A percentile compares a stretch with the other conserved stretches of the same genome.
phyloP scores from a whole-genome alignment of 2,888 invertebrate species.

The Cenopis cana region DNA sequence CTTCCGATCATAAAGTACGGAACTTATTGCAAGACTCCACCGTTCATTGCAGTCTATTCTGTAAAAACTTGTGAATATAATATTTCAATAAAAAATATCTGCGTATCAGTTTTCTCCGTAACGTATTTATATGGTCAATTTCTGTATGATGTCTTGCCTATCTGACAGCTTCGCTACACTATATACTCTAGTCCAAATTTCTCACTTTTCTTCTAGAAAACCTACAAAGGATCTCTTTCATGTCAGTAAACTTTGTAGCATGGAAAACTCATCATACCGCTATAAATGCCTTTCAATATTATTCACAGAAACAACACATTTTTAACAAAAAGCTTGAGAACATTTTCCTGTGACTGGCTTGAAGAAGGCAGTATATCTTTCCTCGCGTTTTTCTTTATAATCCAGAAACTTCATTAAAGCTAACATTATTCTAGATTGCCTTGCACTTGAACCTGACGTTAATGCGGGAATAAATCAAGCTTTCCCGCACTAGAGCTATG shows the following conservation, averaged over 20 bases:
- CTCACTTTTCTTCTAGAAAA: too few species aligned
- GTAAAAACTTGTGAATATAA: not conserved
- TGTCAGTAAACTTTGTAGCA: not conserved
- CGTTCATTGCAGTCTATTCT: not conserved
- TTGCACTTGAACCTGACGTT: constrained; percentile 12
- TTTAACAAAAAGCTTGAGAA: not conserved
- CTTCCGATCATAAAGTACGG: not conserved
- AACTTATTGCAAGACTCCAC: not conserved
- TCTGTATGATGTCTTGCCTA: too few species aligned
- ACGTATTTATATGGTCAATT: too few species aligned
- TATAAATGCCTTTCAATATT: too few species aligned
- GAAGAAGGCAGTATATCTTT: not conserved
- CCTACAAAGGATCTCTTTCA: too few species aligned
- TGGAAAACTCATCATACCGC: too few species aligned
- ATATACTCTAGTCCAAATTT: too few species aligned
- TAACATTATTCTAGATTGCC: constrained; percentile 18
- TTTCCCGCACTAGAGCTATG: constrained; percentile 16
- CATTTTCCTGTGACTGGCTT: too few species aligned
- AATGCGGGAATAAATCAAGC: constrained; percentile 13
- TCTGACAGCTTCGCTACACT: too few species aligned
- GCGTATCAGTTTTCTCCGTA: too few species aligned
- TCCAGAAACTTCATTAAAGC: not conserved
- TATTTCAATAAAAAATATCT: not conserved
- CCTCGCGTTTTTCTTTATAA: not conserved
- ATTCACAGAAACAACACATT: too few species aligned